Evolutionary conservation across 2,797 vertebrate genomes (phyloP), one percentile per base, ranked within the genome.

Genomic region (Botia kubotai): DNA sequence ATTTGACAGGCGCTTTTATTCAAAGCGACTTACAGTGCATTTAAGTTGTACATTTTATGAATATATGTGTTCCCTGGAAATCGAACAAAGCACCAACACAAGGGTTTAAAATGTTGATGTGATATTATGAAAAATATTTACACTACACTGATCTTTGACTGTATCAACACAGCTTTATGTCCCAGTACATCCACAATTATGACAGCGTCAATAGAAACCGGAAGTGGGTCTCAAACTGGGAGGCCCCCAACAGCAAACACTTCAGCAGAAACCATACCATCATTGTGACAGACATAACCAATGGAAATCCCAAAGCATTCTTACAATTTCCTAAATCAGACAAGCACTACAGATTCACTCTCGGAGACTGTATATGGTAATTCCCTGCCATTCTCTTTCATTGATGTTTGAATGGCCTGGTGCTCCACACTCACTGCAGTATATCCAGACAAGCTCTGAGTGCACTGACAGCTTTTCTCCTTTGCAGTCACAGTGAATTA

Each of bases 401-500:
- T 33, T 74, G 79, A 74, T 74, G 79, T 74, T 57, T 80, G 72
- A 80, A 80, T 21, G 71, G 63, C 62, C 63, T 8, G 7, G 62
- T 60, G 52, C 71, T 67, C 36, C 67, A 67, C 71, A 33, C 46
- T 70, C 80, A 55, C 66, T 65, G 66, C 67, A 43, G 65, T 55
- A 17, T 63, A 63, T 75, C 67, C 68, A 67, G 26, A 66, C 29
- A 62, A 58, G 46, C 79, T 75, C 69, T 68, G 53, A 81, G 55
- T 26, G 1, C 39, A 62, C 66, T 58, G 74, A 80, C 80, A 75
- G 65, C 55, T 58, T 70, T 62, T 50, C 78, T 75, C 72, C 73
- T 80, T 58, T 81, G 48, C 76, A 82, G 81, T 52, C 86, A 80
- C 71, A 53, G 67, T 82, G 85, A 84, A 82, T 76, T 83, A 84